A percentile compares a stretch with the other conserved stretches of the same genome.
These are phyloP conservation scores for Arctocebus calabarensis DNA, from an alignment of 2,797 vertebrate genomes.

Conservation along the genomic window DNA sequence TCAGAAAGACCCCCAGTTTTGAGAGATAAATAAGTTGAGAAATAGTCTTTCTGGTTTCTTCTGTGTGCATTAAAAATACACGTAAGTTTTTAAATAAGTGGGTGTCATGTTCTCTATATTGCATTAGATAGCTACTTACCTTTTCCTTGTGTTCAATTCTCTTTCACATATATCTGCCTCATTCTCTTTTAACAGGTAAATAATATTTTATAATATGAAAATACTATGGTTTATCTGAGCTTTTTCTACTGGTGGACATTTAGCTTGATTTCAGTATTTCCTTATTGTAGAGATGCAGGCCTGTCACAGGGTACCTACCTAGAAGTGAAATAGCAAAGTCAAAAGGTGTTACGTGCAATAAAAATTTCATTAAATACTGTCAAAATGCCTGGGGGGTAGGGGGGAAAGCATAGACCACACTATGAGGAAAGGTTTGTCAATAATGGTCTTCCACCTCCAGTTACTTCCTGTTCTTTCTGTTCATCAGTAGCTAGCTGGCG, in stretches of 20 bases:
- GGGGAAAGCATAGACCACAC: background rate
- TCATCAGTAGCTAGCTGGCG: background rate
- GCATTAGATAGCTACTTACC: background rate
- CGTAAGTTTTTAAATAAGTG: background rate
- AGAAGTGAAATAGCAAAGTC: background rate
- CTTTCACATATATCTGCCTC: background rate
- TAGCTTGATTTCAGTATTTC: slow-evolving; percentile 18
- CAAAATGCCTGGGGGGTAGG: background rate
- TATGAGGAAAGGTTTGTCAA: background rate
- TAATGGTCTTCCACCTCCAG: background rate
- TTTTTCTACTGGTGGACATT: slow-evolving; percentile 20
- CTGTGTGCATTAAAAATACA: background rate
- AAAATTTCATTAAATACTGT: background rate
- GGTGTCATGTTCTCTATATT: background rate
- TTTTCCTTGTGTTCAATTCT: background rate
- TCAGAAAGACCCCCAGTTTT: background rate
- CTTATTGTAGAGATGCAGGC: background rate
- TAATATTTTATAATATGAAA: background rate
- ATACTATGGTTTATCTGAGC: slow-evolving; percentile 1
- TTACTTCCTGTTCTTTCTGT: background rate
- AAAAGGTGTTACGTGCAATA: background rate
- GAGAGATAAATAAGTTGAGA: background rate
- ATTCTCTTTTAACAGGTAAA: background rate
- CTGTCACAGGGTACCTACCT: background rate
- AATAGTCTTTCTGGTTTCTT: background rate